These are phyloP conservation scores for Anisognathus igniventris DNA, from an alignment of 2,797 vertebrate species.

Conservation along the genomic window DNA sequence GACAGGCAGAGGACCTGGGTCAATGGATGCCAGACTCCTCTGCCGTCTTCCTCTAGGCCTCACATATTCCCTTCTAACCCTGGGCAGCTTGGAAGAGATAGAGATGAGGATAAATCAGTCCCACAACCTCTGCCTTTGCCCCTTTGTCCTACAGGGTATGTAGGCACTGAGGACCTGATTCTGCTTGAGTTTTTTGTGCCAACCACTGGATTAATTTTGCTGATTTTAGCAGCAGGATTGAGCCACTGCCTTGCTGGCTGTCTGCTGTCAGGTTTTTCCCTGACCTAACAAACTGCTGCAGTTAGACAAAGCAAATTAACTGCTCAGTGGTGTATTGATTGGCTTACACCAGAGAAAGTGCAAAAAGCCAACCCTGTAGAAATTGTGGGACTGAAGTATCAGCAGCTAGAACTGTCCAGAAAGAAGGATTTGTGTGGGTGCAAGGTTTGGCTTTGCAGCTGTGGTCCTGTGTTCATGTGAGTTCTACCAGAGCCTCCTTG, in stretches of 20 bases:
- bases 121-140: background rate
- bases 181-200: background rate
- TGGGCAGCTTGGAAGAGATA: background rate
- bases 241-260: background rate
- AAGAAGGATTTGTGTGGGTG: background rate
- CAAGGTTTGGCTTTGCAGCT: background rate
- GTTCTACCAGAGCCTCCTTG: background rate
- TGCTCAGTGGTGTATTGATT: conserved; percentile 17
- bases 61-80: background rate
- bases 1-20: background rate
- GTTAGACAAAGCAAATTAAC: conserved; percentile 49
- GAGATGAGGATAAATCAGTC: background rate
- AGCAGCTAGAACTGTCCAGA: background rate
- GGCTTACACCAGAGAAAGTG: conserved; percentile 38
- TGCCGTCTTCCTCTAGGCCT: background rate
- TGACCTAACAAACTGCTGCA: background rate
- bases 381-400: background rate
- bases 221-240: background rate
- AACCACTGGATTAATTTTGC: background rate
- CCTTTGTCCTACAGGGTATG: background rate
- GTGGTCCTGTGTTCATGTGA: rapidly evolving
- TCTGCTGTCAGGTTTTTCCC: background rate
- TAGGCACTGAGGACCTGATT: background rate
- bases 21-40: background rate
- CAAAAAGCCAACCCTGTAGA: background rate